phyloP scores from a whole-genome alignment of 2,888 invertebrate genomes.

The Caenorhabditis virilis region DNA sequence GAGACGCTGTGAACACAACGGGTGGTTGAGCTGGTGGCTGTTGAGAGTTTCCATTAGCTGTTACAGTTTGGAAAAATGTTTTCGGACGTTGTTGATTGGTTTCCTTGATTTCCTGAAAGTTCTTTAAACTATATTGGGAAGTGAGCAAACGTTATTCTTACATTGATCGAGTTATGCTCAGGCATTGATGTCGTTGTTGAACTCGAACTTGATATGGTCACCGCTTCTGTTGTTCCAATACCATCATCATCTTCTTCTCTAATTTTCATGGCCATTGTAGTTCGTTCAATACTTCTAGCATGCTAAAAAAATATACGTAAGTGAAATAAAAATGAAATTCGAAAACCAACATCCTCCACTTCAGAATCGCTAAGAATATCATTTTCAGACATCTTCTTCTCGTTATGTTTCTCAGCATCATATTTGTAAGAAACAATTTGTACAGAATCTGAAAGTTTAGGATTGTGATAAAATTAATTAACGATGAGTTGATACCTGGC shows the following conservation, averaged over 20 bases:
- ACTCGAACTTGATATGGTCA: no score
- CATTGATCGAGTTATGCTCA: conserved; percentile 35
- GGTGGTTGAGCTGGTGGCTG: conserved; percentile 31
- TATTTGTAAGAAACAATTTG: conserved; percentile 44
- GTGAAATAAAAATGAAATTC: not conserved
- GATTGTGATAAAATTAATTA: not conserved
- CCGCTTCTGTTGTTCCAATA: conserved; percentile 9
- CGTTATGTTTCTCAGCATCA: conserved; percentile 47
- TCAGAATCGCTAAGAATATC: conserved; percentile 38
- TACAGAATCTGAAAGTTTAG: conserved; percentile 21
- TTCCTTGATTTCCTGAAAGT: no score
- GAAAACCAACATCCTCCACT: conserved; percentile 32
- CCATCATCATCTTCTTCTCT: conserved; percentile 14
- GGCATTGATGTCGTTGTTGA: conserved; percentile 27
- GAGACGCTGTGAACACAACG: conserved; percentile 28
- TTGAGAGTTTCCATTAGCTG: conserved; percentile 21
- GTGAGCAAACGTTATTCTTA: no score
- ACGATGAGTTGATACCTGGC: conserved; percentile 15
- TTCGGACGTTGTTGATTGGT: conserved; percentile 11
- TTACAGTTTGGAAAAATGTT: conserved; percentile 36
- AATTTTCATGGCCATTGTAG: conserved; percentile 42
- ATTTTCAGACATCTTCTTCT: conserved; percentile 45
- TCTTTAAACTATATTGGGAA: no score
- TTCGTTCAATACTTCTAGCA: conserved; percentile 41
- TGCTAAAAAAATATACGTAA: conserved; percentile 27